Evolutionary conservation across 2,113 vertebrate species (phyloP).

Genomic region (Stictonetta naevosa): DNA sequence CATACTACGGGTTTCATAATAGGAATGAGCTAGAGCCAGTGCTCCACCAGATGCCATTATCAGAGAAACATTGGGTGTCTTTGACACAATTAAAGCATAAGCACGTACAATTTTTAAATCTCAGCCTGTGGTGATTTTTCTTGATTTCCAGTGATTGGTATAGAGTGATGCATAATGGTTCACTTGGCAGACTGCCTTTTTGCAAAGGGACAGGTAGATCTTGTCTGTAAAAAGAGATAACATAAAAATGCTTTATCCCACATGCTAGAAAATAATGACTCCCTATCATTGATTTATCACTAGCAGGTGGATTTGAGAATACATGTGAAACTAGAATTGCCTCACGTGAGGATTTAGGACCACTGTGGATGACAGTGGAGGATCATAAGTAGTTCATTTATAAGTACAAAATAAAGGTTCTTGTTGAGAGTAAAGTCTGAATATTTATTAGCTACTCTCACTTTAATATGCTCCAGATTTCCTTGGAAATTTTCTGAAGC

Average conservation of each 20-base stretch:
- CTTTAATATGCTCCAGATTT: neutral
- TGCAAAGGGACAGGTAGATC: neutral
- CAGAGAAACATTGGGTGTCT: neutral
- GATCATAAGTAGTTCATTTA: neutral
- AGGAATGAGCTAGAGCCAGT: neutral
- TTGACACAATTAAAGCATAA: slow-evolving; percentile 32
- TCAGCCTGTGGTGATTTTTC: neutral
- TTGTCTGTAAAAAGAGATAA: neutral
- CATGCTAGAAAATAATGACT: neutral
- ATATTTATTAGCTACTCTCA: neutral
- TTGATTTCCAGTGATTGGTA: neutral
- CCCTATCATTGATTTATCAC: neutral
- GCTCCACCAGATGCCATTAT: neutral
- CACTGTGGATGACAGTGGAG: neutral
- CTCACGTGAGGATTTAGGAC: neutral
- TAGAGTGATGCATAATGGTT: neutral
- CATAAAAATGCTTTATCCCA: neutral
- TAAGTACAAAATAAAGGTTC: neutral
- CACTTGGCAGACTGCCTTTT: neutral
- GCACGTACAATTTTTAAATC: neutral
- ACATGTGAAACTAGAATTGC: neutral
- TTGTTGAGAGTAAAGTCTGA: neutral
- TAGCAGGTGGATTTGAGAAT: neutral
- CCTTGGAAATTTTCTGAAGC: slow-evolving; percentile 14
- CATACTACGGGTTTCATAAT: neutral